A percentile compares a stretch with the other conserved stretches of the same genome.
These are phyloP conservation scores for Stenotaenia linearis DNA, from an alignment of 2,888 invertebrate species.

Conservation along the genomic window DNA sequence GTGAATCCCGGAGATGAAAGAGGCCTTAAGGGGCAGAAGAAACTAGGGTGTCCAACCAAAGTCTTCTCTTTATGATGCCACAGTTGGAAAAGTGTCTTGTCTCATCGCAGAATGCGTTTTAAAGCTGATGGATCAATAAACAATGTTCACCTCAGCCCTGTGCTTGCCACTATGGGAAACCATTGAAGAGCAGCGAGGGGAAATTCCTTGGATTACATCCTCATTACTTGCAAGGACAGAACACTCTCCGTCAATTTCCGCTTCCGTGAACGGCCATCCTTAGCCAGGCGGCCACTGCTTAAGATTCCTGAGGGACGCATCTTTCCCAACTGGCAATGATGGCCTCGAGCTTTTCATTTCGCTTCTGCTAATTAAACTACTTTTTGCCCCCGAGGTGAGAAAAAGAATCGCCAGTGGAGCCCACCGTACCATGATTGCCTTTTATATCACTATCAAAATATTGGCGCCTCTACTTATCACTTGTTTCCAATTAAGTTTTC, in stretches of 20 bases:
- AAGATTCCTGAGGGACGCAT: constrained; percentile 22
- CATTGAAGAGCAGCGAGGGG: constrained; percentile 24
- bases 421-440: constrained; percentile 1
- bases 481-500: constrained; percentile 26
- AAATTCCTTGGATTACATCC: constrained; percentile 21
- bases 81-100: constrained; percentile 12
- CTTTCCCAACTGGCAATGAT: constrained; percentile 26
- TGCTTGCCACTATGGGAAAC: constrained; percentile 11
- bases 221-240: constrained; percentile 23
- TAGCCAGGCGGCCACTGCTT: constrained; percentile 23
- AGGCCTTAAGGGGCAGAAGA: constrained; percentile 10
- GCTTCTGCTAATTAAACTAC: constrained; percentile 24
- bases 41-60: not conserved
- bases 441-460: constrained; percentile 26
- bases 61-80: constrained; percentile 8
- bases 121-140: constrained; percentile 26
- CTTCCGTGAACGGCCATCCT: constrained; percentile 20
- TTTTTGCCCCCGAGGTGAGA: constrained; percentile 23
- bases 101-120: constrained; percentile 9
- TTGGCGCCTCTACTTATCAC: constrained; percentile 17
- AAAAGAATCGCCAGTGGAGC: constrained; percentile 17
- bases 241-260: constrained; percentile 20
- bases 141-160: constrained; percentile 12
- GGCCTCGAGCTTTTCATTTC: constrained; percentile 24
- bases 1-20: not conserved